Conservation (phyloP, 2,888 invertebrate species). For the Sarcophaga rosellei region DNA sequence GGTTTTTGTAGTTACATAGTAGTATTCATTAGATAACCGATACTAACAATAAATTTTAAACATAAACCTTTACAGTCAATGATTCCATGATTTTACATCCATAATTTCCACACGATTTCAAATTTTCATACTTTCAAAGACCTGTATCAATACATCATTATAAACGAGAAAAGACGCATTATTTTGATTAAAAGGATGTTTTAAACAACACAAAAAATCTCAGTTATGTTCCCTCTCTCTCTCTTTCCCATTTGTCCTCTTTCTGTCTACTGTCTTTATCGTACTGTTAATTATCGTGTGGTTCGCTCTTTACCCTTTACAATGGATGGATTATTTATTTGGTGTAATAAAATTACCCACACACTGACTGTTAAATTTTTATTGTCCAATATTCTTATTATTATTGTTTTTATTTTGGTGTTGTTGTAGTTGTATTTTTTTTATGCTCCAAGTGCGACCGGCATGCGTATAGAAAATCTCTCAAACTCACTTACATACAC, state of each 20-base stretch:
- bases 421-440: not conserved
- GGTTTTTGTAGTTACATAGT: no score
- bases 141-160: conserved; percentile 1
- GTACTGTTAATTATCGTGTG: conserved; percentile 8
- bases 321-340: conserved; percentile 25
- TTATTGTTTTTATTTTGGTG: not conserved
- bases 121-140: not conserved
- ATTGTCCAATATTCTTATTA: not conserved
- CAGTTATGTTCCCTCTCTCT: not conserved
- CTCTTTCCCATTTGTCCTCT: not conserved
- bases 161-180: conserved; percentile 3
- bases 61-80: no score
- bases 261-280: not conserved
- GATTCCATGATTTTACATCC: no score
- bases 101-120: no score
- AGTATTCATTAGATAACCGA: no score
- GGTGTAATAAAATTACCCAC: conserved; percentile 39
- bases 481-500: not conserved
- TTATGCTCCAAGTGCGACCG: conserved; percentile 59
- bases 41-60: no score
- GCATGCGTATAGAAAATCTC: conserved; percentile 52
- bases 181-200: conserved; percentile 49
- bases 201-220: conserved; percentile 14
- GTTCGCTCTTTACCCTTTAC: not conserved
- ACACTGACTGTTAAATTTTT: conserved; percentile 24